These are phyloP conservation scores for Gymnocephalus cernua DNA, from an alignment of 2,113 vertebrate species.

Conservation along the genomic window DNA sequence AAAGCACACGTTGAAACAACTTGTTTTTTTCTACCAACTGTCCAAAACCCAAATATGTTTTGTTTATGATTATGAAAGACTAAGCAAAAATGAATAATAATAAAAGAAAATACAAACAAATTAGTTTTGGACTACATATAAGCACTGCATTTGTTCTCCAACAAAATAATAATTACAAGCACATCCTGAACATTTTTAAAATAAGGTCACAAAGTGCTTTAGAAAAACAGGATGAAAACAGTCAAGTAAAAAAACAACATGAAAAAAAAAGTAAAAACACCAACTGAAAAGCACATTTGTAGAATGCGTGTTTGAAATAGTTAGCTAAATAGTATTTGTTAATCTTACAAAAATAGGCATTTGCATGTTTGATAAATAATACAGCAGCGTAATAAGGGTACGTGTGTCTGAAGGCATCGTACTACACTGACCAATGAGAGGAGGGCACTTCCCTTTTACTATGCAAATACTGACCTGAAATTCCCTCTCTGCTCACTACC, in stretches of 20 bases:
- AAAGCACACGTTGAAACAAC: neutral
- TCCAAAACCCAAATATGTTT: neutral
- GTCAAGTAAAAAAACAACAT: too few relatives aligned
- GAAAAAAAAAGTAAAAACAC: neutral
- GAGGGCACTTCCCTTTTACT: constrained; percentile 56
- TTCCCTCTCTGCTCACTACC: constrained; percentile 53
- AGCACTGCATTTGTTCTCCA: neutral
- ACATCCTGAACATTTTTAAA: neutral
- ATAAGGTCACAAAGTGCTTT: neutral
- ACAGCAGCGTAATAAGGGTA: neutral
- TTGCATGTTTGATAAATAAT: neutral
- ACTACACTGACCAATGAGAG: constrained; percentile 44
- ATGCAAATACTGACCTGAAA: neutral
- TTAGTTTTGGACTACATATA: neutral
- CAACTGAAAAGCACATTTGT: neutral
- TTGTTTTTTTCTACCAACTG: neutral
- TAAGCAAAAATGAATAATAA: neutral
- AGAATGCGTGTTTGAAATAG: neutral
- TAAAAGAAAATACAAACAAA: too few relatives aligned
- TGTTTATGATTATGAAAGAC: neutral
- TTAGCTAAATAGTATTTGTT: neutral
- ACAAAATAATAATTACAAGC: neutral
- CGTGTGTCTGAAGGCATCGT: neutral
- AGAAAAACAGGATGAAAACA: too few relatives aligned
- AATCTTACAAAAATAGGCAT: neutral